These are phyloP conservation scores for Siniperca scherzeri DNA, from an alignment of 2,797 vertebrate species.

Conservation along the genomic window DNA sequence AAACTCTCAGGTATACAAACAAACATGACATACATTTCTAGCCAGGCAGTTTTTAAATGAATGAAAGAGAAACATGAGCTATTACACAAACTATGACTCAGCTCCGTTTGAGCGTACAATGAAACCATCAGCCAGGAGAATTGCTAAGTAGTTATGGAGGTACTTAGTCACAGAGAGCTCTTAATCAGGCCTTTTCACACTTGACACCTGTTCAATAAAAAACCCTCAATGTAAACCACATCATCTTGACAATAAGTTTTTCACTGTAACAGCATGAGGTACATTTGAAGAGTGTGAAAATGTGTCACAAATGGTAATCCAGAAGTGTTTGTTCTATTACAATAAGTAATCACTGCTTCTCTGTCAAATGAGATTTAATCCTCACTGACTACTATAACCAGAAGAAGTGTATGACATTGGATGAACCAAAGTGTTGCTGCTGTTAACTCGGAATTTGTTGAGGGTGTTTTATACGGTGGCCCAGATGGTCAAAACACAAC, in stretches of 20 bases:
- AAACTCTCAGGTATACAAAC: constrained; percentile 29
- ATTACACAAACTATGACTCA: constrained; percentile 21
- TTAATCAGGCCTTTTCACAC: constrained; percentile 61
- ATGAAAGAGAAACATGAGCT: constrained; percentile 36
- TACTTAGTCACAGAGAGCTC: constrained; percentile 53
- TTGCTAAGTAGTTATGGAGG: constrained; percentile 39
- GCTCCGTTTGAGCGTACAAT: constrained; percentile 25
- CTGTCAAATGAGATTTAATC: constrained; percentile 17
- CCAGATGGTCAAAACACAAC: too few species aligned
- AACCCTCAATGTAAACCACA: constrained; percentile 34
- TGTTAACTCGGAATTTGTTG: background rate
- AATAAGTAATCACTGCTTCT: constrained; percentile 31
- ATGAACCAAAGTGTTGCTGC: background rate
- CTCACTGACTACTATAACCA: background rate
- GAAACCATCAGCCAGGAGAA: constrained; percentile 40
- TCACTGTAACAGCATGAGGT: constrained; percentile 8
- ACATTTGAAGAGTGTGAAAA: constrained; percentile 19
- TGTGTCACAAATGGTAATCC: constrained; percentile 5
- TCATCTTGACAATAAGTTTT: constrained; percentile 38
- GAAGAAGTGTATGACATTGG: background rate
- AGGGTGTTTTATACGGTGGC: background rate
- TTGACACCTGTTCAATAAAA: constrained; percentile 61
- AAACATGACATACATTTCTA: constrained; percentile 12
- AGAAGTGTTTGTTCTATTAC: constrained; percentile 14
- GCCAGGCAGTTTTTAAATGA: background rate